A percentile compares a stretch with the other conserved stretches of the same genome.
Evolutionary conservation across 2,797 vertebrate genomes (phyloP).

Genomic region (Enteromius thamalakanensis): DNA sequence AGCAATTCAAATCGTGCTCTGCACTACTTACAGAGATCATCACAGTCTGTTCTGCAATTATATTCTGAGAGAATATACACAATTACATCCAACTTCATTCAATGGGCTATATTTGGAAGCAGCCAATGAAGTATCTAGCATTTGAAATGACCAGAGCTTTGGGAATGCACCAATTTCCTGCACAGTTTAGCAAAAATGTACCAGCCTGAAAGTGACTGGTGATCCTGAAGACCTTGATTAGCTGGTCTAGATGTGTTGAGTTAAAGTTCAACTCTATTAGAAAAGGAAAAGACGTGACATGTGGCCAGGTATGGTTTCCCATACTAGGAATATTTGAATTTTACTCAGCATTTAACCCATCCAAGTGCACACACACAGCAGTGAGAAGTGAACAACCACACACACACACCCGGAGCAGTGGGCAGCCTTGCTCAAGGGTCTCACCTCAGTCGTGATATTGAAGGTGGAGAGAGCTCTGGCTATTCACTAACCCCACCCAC

Average conservation of each 20-base stretch:
- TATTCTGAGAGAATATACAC: neutral
- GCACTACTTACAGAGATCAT: neutral
- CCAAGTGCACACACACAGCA: too few species aligned
- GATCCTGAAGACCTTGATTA: neutral
- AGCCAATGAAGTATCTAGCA: neutral
- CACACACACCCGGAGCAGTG: too few species aligned
- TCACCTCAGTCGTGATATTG: too few species aligned
- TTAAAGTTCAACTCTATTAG: neutral
- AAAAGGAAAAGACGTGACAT: too few species aligned
- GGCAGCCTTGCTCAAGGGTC: too few species aligned
- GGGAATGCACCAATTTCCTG: neutral
- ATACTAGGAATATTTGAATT: too few species aligned
- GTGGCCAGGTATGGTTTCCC: too few species aligned
- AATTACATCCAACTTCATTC: neutral
- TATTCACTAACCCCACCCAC: too few species aligned
- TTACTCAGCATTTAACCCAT: too few species aligned
- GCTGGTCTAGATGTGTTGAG: neutral
- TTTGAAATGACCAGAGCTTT: neutral
- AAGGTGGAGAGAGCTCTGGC: too few species aligned
- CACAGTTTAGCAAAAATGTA: neutral
- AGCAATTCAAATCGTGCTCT: neutral
- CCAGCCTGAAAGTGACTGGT: neutral
- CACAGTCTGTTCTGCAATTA: neutral
- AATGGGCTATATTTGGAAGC: neutral
- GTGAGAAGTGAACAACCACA: too few species aligned